Evolutionary conservation across 2,797 vertebrate species (phyloP), one percentile per base, ranked within the genome.

Genomic region (Notoglanidium macrostoma): DNA sequence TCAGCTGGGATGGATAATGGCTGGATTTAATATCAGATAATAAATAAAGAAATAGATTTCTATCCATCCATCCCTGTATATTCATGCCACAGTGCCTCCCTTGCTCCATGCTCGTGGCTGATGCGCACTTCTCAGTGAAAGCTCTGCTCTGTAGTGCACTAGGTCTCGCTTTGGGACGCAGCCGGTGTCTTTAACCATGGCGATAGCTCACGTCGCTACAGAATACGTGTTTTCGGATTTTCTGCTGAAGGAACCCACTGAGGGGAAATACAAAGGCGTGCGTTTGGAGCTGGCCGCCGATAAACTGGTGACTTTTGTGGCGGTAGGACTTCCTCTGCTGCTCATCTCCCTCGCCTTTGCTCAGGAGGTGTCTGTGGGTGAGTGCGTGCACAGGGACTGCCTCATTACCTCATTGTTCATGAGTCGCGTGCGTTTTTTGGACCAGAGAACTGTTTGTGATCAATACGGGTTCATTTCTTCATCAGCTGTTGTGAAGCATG

Each of bases 211-310:
- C 92, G 95, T 97, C 84, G 98, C 98, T 86, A 98, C 97, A 19
- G 97, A 99, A 93, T 99, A 98, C 77, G 97, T 99, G 8, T 99
- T 99, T 92, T 97, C 97, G 1, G 97, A 99, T 94, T 99, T 99
- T 94, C 89, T 99, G 92, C 92, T 99, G 86, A 98, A 98, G 93
- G 98, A 99, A 87, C 95, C 96, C 65, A 88, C 94, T 0, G 98
- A 98, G 81, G 92, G 95, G 3, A 97, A 97, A 88, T 98, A 96
- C 94, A 98, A 96, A 93, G 97, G 98, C 83, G 91, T 98, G 93
- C 96, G 98, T 51, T 94, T 98, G 94, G 98, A 99, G 90, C 95
- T 99, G 93, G 97, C 97, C 0, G 92, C 95, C 90, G 98, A 99
- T 91, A 98, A 98, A 93, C 97, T 99, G 91, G 97, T 98, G 89